Percentiles rank a stretch among this genome's conserved stretches.
Conservation (phyloP, 2,797 vertebrate species). For the Hemitrygon akajei region DNA sequence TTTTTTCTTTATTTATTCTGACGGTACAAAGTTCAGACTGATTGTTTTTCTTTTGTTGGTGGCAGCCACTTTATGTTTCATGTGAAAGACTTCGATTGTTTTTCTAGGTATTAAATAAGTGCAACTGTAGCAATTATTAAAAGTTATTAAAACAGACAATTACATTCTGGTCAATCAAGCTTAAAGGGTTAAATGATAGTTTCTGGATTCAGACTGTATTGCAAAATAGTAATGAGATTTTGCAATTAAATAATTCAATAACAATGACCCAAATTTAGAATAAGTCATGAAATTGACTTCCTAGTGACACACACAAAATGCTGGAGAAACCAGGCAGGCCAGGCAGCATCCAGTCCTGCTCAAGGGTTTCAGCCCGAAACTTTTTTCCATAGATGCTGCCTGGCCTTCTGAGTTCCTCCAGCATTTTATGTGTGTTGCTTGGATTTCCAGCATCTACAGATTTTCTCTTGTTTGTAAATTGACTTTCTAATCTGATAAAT, state of each 20-base stretch:
- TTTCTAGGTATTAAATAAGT: background rate
- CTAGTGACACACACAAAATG: no score
- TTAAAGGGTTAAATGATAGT: background rate
- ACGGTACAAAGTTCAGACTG: background rate
- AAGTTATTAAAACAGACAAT: background rate
- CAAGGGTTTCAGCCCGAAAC: no score
- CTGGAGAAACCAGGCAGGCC: no score
- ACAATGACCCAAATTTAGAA: background rate
- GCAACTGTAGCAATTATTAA: background rate
- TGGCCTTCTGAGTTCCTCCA: no score
- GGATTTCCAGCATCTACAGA: no score
- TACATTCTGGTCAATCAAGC: no score
- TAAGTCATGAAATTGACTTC: background rate
- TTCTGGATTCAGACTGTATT: background rate
- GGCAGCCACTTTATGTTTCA: background rate
- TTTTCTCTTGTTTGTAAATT: background rate
- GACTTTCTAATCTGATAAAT: background rate
- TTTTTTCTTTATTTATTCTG: background rate
- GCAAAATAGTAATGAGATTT: background rate
- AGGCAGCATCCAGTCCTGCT: no score
- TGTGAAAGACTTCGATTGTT: background rate
- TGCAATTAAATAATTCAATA: background rate
- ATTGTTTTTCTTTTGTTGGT: background rate
- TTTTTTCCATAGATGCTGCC: no score
- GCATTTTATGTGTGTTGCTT: no score